phyloP scores from a whole-genome alignment of 2,888 invertebrate species.

The Tupiocoris notatus region DNA sequence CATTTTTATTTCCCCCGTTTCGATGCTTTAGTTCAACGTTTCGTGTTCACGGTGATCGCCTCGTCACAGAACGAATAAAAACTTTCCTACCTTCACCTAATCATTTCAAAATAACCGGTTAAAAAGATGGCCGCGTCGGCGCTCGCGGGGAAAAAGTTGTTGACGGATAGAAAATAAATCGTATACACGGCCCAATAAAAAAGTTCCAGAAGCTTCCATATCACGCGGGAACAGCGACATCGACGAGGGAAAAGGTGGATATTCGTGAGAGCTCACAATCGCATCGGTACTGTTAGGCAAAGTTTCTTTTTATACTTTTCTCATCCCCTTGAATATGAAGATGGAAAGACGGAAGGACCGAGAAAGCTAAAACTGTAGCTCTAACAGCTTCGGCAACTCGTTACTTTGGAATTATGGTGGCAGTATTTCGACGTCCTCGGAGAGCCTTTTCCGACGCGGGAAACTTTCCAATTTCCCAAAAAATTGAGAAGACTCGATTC shows the following conservation, averaged over 20 bases:
- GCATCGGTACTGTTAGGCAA: neutral
- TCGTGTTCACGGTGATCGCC: neutral
- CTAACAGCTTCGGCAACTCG: neutral
- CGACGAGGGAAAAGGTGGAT: neutral
- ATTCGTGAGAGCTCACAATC: neutral
- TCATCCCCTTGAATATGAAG: neutral
- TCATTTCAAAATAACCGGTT: neutral
- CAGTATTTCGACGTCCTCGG: too few species aligned
- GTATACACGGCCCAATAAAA: neutral
- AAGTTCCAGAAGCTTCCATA: neutral
- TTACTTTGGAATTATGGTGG: neutral
- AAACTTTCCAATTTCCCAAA: too few species aligned
- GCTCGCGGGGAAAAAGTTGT: neutral
- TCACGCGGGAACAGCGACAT: neutral
- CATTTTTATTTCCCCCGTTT: too few species aligned
- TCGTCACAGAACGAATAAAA: neutral
- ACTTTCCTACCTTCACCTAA: neutral
- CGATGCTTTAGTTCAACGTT: neutral
- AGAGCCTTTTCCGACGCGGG: too few species aligned
- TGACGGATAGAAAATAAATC: neutral
- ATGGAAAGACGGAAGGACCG: neutral
- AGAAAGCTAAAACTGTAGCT: neutral
- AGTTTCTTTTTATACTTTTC: neutral
- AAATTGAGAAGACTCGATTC: too few species aligned
- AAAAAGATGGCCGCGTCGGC: neutral